Evolutionary conservation across 2,888 invertebrate species (phyloP).

Genomic region (Conchocele bisecta): DNA sequence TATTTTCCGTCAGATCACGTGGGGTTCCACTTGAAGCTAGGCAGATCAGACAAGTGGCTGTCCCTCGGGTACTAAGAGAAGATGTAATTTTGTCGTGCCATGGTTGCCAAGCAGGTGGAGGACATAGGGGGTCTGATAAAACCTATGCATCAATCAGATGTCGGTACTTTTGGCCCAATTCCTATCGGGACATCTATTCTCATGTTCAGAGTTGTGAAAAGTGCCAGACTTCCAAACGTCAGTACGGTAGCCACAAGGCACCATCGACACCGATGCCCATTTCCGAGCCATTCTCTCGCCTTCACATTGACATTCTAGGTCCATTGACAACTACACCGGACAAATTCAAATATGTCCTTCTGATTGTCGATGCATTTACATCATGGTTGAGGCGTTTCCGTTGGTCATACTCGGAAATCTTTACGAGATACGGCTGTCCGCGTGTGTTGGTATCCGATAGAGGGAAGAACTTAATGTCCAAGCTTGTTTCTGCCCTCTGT

Average conservation of each 20-base stretch:
- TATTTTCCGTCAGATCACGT: conserved; percentile 7
- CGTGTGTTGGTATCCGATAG: conserved; percentile 40
- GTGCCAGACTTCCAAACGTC: conserved; percentile 43
- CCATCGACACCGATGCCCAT: conserved; percentile 34
- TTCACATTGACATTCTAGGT: conserved; percentile 55
- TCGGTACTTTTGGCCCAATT: conserved; percentile 55
- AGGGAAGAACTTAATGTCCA: conserved; percentile 42
- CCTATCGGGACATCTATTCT: conserved; percentile 39
- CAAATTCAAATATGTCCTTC: conserved; percentile 11
- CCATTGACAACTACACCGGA: conserved; percentile 15
- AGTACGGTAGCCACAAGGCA: conserved; percentile 12
- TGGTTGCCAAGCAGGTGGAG: conserved; percentile 28
- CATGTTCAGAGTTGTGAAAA: conserved; percentile 36
- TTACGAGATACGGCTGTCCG: conserved; percentile 53
- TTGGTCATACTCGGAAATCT: conserved; percentile 51
- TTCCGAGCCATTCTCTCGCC: conserved; percentile 6
- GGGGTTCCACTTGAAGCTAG: background rate
- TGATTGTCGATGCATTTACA: background rate
- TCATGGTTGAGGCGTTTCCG: conserved; percentile 31
- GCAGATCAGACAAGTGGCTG: conserved; percentile 27
- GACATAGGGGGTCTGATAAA: conserved; percentile 40
- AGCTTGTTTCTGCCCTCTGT: conserved; percentile 35
- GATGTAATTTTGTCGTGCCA: conserved; percentile 48
- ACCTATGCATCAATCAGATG: conserved; percentile 35
- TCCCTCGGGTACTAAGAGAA: conserved; percentile 32